A percentile compares a stretch with the other conserved stretches of the same genome.
phyloP scores from a whole-genome alignment of 2,113 vertebrate genomes.

The Gambusia affinis region DNA sequence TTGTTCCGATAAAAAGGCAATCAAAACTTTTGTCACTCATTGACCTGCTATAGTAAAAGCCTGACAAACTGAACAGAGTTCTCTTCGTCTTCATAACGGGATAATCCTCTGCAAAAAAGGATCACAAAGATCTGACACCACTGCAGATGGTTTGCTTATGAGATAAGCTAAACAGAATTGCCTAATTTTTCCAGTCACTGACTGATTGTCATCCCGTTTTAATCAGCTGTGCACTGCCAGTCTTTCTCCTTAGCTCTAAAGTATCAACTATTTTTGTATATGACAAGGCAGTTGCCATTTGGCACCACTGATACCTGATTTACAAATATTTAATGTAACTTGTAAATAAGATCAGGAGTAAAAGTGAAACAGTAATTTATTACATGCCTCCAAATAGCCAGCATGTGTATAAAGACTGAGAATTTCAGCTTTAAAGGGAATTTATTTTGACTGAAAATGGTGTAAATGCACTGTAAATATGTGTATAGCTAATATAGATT shows the following conservation, averaged over 20 bases:
- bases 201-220: constrained; percentile 52
- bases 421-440: constrained; percentile 86
- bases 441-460: constrained; percentile 76
- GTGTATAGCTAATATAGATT: constrained; percentile 88
- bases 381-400: constrained; percentile 76
- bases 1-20: constrained; percentile 61
- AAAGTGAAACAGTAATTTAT: constrained; percentile 93
- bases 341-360: constrained; percentile 87
- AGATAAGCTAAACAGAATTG: constrained; percentile 50
- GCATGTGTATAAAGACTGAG: constrained; percentile 75
- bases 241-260: constrained; percentile 64
- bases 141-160: constrained; percentile 52
- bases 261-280: constrained; percentile 74
- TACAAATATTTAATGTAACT: constrained; percentile 89
- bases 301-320: constrained; percentile 84
- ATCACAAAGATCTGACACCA: constrained; percentile 24
- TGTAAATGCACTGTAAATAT: constrained; percentile 86
- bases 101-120: constrained; percentile 74
- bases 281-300: constrained; percentile 76
- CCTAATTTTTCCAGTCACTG: constrained; percentile 35
- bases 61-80: constrained; percentile 18
- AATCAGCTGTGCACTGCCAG: constrained; percentile 90
- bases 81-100: constrained; percentile 12
- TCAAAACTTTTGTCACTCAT: constrained; percentile 49
- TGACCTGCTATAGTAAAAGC: constrained; percentile 43